Conservation (phyloP, 2,113 vertebrate species). For the Crotalus viridis region DNA sequence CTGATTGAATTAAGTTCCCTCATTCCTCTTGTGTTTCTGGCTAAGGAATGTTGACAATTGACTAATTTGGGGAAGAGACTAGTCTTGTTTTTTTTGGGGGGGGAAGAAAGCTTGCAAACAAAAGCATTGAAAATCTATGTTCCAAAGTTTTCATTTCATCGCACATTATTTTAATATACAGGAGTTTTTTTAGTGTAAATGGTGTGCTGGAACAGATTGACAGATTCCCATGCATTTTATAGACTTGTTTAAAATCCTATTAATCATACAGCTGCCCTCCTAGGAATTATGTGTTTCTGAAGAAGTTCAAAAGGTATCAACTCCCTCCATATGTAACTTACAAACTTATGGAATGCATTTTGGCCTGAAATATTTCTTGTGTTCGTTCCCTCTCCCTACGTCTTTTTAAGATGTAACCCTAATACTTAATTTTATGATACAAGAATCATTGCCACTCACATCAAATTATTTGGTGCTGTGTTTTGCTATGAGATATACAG, state of each 20-base stretch:
- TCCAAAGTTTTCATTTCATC: slow-evolving; percentile 55
- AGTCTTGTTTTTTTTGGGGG: slow-evolving; percentile 55
- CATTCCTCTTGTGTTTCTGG: slow-evolving; percentile 57
- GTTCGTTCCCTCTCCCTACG: neutral
- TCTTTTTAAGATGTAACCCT: neutral
- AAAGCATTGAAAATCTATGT: slow-evolving; percentile 61
- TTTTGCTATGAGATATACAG: neutral
- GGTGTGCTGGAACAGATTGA: slow-evolving; percentile 50
- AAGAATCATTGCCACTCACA: neutral
- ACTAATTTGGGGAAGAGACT: slow-evolving; percentile 58
- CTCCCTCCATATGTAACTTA: neutral
- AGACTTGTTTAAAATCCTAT: slow-evolving; percentile 38
- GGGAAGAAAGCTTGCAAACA: slow-evolving; percentile 59
- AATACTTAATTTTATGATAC: neutral
- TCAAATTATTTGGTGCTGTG: neutral
- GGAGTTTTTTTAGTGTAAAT: slow-evolving; percentile 51
- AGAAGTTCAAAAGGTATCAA: neutral
- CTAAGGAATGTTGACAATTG: slow-evolving; percentile 59
- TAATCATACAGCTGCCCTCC: slow-evolving; percentile 31
- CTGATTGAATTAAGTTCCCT: slow-evolving; percentile 10
- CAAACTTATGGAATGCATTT: slow-evolving; percentile 20
- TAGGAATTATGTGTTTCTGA: slow-evolving; percentile 50
- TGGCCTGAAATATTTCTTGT: neutral
- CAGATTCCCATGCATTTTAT: slow-evolving; percentile 43
- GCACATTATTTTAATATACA: slow-evolving; percentile 61